Conservation (phyloP, 2,888 invertebrate species). For the Euplexia lucipara region DNA sequence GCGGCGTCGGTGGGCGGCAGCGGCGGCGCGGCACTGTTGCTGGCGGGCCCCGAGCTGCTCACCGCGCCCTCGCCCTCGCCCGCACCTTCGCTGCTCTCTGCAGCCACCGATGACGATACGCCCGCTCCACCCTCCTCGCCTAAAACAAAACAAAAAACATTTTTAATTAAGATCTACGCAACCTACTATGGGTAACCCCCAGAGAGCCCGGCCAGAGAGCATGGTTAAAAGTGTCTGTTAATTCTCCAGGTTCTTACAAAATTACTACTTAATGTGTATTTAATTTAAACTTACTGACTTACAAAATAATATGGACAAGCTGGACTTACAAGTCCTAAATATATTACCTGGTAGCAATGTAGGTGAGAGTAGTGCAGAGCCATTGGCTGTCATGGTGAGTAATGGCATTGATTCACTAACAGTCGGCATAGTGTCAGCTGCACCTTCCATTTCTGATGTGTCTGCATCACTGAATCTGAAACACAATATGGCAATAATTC, state of each 20-base stretch:
- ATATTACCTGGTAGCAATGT: slow-evolving; percentile 78
- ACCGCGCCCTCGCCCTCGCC: slow-evolving; percentile 77
- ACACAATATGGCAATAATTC: slow-evolving; percentile 7
- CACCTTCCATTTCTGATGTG: slow-evolving; percentile 87
- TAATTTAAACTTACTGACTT: too few relatives aligned
- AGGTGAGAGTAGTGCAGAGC: slow-evolving; percentile 83
- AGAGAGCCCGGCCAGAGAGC: too few relatives aligned
- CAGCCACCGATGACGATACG: slow-evolving; percentile 81
- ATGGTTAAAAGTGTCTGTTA: too few relatives aligned
- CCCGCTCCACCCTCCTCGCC: slow-evolving; percentile 80
- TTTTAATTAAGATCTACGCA: neutral
- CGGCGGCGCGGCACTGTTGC: slow-evolving; percentile 78
- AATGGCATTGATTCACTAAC: slow-evolving; percentile 86
- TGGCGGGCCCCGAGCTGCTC: slow-evolving; percentile 77
- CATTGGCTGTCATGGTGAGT: slow-evolving; percentile 82
- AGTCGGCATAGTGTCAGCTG: slow-evolving; percentile 84
- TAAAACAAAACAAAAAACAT: slow-evolving; percentile 25
- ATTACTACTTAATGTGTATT: too few relatives aligned
- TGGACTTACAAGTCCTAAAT: neutral
- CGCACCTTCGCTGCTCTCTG: slow-evolving; percentile 63
- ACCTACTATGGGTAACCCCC: too few relatives aligned
- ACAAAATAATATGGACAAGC: neutral
- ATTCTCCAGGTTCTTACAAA: too few relatives aligned
- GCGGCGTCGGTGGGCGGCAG: slow-evolving; percentile 90
- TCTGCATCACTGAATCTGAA: slow-evolving; percentile 86